Conservation (phyloP, 2,888 invertebrate species). For the Clanis bilineata region DNA sequence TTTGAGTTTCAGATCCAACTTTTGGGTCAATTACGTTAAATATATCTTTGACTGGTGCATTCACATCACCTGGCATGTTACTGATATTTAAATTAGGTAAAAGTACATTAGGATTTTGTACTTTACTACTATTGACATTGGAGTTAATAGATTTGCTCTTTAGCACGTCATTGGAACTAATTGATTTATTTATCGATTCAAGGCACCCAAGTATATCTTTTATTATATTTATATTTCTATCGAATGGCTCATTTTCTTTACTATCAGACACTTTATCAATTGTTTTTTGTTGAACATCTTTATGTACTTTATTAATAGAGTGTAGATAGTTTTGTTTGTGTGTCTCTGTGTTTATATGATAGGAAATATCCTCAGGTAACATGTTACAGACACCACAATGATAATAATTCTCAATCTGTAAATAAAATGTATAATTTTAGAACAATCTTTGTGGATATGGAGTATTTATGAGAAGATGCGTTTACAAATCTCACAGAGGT, state of each 20-base stretch:
- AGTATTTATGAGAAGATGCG: no score
- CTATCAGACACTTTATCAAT: not conserved
- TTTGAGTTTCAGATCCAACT: no score
- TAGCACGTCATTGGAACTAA: no score
- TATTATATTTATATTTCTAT: no score
- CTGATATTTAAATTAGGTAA: not conserved
- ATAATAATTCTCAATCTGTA: not conserved
- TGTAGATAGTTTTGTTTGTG: not conserved
- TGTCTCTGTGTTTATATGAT: not conserved
- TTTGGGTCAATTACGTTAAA: no score
- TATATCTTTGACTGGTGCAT: no score
- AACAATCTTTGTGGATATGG: no score
- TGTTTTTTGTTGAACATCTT: not conserved
- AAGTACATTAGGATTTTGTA: not conserved
- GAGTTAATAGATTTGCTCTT: not conserved
- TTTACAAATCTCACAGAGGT: no score
- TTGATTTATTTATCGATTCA: not conserved
- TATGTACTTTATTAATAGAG: not conserved
- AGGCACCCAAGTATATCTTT: no score
- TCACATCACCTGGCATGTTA: no score
- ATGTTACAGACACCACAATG: not conserved
- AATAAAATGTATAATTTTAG: not conserved
- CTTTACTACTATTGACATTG: not conserved
- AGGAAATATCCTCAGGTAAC: not conserved
- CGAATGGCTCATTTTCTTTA: no score